These are phyloP conservation scores for Drosophila mimica DNA, from an alignment of 2,888 invertebrate genomes.

Conservation along the genomic window DNA sequence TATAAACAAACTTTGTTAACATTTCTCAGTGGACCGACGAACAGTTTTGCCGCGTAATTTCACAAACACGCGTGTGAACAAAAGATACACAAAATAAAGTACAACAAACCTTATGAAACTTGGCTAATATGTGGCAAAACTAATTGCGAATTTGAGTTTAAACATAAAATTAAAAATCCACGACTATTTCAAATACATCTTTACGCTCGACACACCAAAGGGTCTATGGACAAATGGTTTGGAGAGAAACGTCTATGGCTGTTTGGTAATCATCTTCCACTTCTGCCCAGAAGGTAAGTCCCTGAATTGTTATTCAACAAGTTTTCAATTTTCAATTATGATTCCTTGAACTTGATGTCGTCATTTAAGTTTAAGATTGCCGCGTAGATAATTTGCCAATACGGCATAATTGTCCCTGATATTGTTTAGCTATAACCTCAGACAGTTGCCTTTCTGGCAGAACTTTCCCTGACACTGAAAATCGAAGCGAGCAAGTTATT, in stretches of 20 bases:
- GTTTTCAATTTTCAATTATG: not conserved
- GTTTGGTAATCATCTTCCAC: conserved; percentile 94
- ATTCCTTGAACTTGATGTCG: conserved; percentile 45
- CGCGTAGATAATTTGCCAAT: conserved; percentile 41
- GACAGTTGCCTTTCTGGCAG: conserved; percentile 19
- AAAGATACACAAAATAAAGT: conserved; percentile 4
- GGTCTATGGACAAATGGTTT: conserved; percentile 95
- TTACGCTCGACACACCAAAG: conserved; percentile 13
- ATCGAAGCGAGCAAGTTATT: not conserved
- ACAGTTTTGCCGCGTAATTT: conserved; percentile 58
- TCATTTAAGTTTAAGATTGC: conserved; percentile 53
- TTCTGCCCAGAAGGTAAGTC: conserved; percentile 92
- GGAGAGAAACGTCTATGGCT: conserved; percentile 96
- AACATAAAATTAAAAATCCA: not conserved
- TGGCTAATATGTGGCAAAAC: conserved; percentile 17
- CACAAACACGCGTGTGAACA: conserved; percentile 43
- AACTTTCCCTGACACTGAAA: conserved; percentile 26
- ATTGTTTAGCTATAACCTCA: conserved; percentile 58
- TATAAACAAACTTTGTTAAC: conserved; percentile 75
- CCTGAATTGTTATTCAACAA: not conserved
- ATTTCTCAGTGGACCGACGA: conserved; percentile 64
- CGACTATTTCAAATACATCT: conserved; percentile 4
- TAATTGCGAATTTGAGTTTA: conserved; percentile 12
- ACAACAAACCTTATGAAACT: conserved; percentile 2
- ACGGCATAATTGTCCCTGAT: conserved; percentile 48